phyloP scores from a whole-genome alignment of 2,113 vertebrate species.

The Campylomormyrus tamandua region DNA sequence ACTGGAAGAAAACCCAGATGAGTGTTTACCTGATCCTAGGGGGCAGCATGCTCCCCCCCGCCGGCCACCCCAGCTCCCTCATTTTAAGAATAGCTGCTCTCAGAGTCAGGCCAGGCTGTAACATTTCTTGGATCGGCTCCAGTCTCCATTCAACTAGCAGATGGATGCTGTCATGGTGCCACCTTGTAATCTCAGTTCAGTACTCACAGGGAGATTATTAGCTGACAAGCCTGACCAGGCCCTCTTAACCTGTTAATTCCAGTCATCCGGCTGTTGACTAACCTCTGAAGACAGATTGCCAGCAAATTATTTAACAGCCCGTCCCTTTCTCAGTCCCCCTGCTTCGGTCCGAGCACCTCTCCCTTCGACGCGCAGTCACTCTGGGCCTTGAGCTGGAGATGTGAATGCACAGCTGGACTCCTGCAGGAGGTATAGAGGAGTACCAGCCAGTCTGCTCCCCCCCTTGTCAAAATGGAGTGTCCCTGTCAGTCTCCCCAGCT shows the following conservation, averaged over 20 bases:
- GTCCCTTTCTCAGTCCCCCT: neutral
- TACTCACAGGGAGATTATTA: neutral
- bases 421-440: conserved; percentile 44
- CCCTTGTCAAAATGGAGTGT: conserved; percentile 62
- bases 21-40: neutral
- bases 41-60: neutral
- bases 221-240: neutral
- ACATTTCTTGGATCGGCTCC: neutral
- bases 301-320: neutral
- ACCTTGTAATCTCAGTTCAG: too few relatives aligned
- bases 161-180: neutral
- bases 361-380: conserved; percentile 3
- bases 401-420: conserved; percentile 57
- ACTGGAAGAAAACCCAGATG: neutral
- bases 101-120: neutral
- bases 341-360: neutral
- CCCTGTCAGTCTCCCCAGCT: conserved; percentile 66
- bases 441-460: conserved; percentile 52
- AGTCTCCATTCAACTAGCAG: neutral
- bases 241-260: neutral
- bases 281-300: neutral
- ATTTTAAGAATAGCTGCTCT: neutral
- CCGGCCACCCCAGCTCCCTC: neutral
- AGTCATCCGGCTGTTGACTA: neutral
- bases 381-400: conserved; percentile 33